phyloP scores from a whole-genome alignment of 2,888 invertebrate genomes.

The Plebejus anna region DNA sequence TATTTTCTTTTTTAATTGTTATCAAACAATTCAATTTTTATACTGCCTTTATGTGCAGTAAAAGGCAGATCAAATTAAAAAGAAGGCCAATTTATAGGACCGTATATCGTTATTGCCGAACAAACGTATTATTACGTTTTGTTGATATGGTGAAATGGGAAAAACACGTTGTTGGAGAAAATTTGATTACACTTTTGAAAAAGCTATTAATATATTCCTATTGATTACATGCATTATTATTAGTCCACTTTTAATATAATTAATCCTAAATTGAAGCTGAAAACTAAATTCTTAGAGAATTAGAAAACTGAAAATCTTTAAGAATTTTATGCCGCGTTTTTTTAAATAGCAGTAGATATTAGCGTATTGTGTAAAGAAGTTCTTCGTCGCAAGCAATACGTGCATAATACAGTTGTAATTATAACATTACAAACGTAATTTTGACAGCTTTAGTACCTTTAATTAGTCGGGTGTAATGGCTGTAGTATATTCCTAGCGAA shows the following conservation, averaged over 20 bases:
- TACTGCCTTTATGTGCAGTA: conserved; percentile 48
- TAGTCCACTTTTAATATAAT: too few species aligned
- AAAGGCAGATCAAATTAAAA: conserved; percentile 32
- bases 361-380: neutral
- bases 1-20: neutral
- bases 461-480: conserved; percentile 9
- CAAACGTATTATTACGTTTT: conserved; percentile 18
- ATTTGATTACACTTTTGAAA: conserved; percentile 2
- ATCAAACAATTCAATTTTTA: conserved; percentile 47
- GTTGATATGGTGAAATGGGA: conserved; percentile 25
- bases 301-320: too few species aligned
- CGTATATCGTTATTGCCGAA: conserved; percentile 23
- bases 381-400: neutral
- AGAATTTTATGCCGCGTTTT: too few species aligned
- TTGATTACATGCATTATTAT: neutral
- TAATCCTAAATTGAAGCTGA: too few species aligned
- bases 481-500: conserved; percentile 11
- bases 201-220: neutral
- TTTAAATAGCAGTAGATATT: too few species aligned
- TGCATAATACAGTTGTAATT: neutral
- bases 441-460: conserved; percentile 18
- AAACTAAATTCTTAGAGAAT: too few species aligned
- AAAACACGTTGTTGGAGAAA: conserved; percentile 4
- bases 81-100: conserved; percentile 15
- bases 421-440: neutral